Conservation (phyloP, 1,140 invertebrate genomes). For the Hydropsyche tenuis region DNA sequence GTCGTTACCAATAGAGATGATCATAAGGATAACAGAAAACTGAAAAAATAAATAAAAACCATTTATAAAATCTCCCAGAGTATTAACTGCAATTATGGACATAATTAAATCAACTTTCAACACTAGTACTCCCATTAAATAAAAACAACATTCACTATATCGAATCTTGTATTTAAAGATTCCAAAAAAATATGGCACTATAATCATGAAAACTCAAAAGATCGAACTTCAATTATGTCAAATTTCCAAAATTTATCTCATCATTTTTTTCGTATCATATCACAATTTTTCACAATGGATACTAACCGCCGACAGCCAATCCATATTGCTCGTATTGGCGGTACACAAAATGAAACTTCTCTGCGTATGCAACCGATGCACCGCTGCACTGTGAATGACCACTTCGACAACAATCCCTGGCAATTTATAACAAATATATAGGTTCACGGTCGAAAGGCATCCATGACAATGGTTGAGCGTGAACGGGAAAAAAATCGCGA, state of each 20-base stretch:
- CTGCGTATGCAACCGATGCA: neutral
- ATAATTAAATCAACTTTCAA: too few relatives aligned
- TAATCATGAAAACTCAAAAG: too few relatives aligned
- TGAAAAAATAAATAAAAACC: slow-evolving; percentile 36
- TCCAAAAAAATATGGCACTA: too few relatives aligned
- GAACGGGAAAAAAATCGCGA: slow-evolving; percentile 10
- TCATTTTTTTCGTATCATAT: too few relatives aligned
- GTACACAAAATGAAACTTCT: neutral
- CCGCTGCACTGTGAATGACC: slow-evolving; percentile 43
- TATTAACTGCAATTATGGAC: too few relatives aligned
- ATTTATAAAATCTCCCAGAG: neutral
- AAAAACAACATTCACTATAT: too few relatives aligned
- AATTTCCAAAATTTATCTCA: too few relatives aligned
- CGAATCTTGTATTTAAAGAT: too few relatives aligned
- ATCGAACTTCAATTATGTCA: too few relatives aligned
- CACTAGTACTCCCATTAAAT: too few relatives aligned
- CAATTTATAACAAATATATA: slow-evolving; percentile 48
- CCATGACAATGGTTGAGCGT: neutral
- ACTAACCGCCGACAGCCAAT: slow-evolving; percentile 47
- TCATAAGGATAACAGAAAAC: slow-evolving; percentile 34
- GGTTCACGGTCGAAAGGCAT: slow-evolving; percentile 43
- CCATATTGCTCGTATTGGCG: slow-evolving; percentile 35
- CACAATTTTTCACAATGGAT: neutral
- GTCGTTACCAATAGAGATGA: slow-evolving; percentile 36
- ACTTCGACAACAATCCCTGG: slow-evolving; percentile 20